Conservation (phyloP, 2,888 invertebrate genomes). For the Dimorphilus gyrociliatus region DNA sequence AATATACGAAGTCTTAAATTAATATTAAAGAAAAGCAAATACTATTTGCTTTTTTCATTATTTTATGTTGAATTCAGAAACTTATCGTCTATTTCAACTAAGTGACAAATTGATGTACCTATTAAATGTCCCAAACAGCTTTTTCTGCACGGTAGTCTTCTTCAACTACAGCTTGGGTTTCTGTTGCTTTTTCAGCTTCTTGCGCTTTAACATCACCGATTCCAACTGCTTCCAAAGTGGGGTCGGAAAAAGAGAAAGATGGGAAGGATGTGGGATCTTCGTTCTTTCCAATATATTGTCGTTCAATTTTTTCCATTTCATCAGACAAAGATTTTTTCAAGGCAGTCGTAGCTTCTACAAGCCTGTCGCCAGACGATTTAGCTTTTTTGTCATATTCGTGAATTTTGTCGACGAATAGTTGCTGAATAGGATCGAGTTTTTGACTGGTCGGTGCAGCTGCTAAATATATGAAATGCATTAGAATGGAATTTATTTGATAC, state of each 20-base stretch:
- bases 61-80: no score
- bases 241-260: conserved; percentile 48
- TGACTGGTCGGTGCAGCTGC: conserved; percentile 6
- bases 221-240: conserved; percentile 7
- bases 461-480: no score
- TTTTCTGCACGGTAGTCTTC: no score
- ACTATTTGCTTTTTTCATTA: no score
- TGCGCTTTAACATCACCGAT: conserved; percentile 5
- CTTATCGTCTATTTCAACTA: no score
- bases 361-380: conserved; percentile 57
- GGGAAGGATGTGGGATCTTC: conserved; percentile 80
- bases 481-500: no score
- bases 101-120: no score
- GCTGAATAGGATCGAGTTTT: conserved; percentile 91
- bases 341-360: conserved; percentile 63
- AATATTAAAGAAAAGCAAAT: no score
- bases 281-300: conserved; percentile 56
- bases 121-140: no score
- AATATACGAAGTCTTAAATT: no score
- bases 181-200: no score
- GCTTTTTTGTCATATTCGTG: conserved; percentile 72
- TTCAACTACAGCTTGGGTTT: no score
- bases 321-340: conserved; percentile 55
- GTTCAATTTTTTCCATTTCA: conserved; percentile 63
- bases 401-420: conserved; percentile 78